Conservation (phyloP, 1,140 invertebrate species). For the Aradophagus sp. region DNA sequence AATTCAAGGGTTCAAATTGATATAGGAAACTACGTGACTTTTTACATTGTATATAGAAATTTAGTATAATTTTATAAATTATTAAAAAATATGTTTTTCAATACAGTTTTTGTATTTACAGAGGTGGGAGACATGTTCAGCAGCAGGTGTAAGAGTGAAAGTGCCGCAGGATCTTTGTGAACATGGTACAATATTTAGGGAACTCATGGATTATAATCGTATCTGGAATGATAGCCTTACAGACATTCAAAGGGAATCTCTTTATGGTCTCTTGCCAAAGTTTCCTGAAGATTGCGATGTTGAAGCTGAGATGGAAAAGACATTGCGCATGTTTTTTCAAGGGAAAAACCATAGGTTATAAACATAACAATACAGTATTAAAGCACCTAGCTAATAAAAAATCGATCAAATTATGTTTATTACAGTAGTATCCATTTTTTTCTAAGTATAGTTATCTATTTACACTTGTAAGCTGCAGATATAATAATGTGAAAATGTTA, state of each 20-base stretch:
- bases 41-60: too few species aligned
- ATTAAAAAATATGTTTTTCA: slow-evolving; percentile 14
- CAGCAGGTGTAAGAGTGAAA: slow-evolving; percentile 70
- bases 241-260: slow-evolving; percentile 73
- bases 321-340: slow-evolving; percentile 77
- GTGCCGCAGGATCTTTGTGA: slow-evolving; percentile 77
- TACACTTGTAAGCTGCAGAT: neutral
- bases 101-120: slow-evolving; percentile 54
- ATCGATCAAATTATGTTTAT: slow-evolving; percentile 41
- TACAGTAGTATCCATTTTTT: slow-evolving; percentile 49
- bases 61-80: too few species aligned
- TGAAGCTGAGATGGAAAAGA: slow-evolving; percentile 77
- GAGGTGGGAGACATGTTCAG: slow-evolving; percentile 72
- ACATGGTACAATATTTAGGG: slow-evolving; percentile 76
- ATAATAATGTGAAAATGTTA: slow-evolving; percentile 21
- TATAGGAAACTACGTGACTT: too few species aligned
- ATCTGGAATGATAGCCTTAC: slow-evolving; percentile 75
- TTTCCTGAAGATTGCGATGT: slow-evolving; percentile 78
- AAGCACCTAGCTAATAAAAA: too few species aligned
- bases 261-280: slow-evolving; percentile 75
- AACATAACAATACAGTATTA: too few species aligned
- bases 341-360: slow-evolving; percentile 79
- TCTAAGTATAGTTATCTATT: neutral
- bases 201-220: slow-evolving; percentile 76
- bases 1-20: too few species aligned